Conservation (phyloP, 2,888 invertebrate species). For the Andricus quercusramuli region DNA sequence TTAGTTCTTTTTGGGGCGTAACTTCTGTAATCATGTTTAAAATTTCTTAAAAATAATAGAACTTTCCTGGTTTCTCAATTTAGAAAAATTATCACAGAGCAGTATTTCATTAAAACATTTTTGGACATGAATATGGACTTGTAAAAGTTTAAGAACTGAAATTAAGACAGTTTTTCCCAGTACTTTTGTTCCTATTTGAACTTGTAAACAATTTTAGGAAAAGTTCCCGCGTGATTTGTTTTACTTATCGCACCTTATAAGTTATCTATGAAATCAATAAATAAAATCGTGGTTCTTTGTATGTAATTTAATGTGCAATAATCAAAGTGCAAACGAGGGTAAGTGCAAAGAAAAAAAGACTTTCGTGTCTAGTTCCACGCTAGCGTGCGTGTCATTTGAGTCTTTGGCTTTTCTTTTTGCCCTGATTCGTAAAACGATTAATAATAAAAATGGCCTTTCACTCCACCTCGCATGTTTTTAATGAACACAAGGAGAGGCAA, state of each 20-base stretch:
- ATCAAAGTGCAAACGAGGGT: conserved; percentile 24
- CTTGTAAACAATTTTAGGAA: too few species aligned
- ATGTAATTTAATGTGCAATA: conserved; percentile 25
- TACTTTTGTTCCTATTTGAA: too few species aligned
- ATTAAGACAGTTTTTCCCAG: too few species aligned
- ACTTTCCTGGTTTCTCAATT: too few species aligned
- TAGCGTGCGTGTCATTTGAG: conserved; percentile 37
- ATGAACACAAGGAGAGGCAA: conserved; percentile 28
- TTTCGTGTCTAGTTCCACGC: conserved; percentile 32
- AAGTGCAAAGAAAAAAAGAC: conserved; percentile 19
- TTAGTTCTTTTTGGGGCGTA: too few species aligned
- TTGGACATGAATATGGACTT: too few species aligned
- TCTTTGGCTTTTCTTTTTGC: conserved; percentile 34
- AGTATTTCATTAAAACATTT: too few species aligned
- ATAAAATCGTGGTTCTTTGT: not conserved
- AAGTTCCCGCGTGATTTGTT: too few species aligned
- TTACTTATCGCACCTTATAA: not conserved
- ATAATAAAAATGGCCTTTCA: conserved; percentile 42
- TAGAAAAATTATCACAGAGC: too few species aligned
- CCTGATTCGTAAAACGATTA: conserved; percentile 37
- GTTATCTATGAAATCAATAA: not conserved
- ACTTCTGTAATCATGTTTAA: too few species aligned
- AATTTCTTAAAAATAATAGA: too few species aligned
- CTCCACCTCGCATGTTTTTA: conserved; percentile 35
- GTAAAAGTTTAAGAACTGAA: too few species aligned